Conservation (phyloP, 2,113 vertebrate genomes). For the Fregetta grallaria region DNA sequence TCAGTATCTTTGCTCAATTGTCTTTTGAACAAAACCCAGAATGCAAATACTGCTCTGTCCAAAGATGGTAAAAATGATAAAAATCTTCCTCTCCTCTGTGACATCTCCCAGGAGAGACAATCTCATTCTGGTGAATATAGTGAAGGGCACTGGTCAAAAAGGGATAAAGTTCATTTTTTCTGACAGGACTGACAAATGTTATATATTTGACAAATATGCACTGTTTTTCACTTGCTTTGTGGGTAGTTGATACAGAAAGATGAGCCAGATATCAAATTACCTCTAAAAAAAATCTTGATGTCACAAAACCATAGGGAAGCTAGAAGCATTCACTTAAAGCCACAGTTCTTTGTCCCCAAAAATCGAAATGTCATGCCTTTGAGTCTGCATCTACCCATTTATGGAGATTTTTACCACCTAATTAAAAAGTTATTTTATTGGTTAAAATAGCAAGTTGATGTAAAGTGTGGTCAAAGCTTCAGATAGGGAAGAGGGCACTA, state of each 20-base stretch:
- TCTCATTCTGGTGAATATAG: not conserved
- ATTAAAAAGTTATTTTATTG: not conserved
- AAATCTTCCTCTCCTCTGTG: not conserved
- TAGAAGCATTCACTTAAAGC: not conserved
- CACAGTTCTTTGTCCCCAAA: not conserved
- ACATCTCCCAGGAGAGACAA: not conserved
- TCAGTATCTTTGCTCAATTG: slow-evolving; percentile 57
- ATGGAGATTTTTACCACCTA: not conserved
- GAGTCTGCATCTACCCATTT: not conserved
- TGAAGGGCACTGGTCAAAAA: not conserved
- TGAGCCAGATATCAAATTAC: not conserved
- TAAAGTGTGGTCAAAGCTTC: not conserved
- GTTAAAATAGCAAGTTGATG: not conserved
- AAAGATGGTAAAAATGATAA: not conserved
- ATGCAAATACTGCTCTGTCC: slow-evolving; percentile 5
- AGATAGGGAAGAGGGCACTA: not conserved
- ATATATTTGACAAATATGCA: not conserved
- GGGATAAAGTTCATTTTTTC: not conserved
- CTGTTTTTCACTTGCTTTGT: not conserved
- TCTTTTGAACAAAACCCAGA: slow-evolving; percentile 53
- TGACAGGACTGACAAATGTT: not conserved
- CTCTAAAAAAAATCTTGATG: not conserved
- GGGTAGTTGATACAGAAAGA: not conserved
- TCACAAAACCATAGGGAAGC: not conserved
- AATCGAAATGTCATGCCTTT: not conserved